Percentiles rank a stretch among this genome's conserved stretches.
These are phyloP conservation scores for Chaetogeoica ovagalla DNA, from an alignment of 2,888 invertebrate species.

Conservation along the genomic window DNA sequence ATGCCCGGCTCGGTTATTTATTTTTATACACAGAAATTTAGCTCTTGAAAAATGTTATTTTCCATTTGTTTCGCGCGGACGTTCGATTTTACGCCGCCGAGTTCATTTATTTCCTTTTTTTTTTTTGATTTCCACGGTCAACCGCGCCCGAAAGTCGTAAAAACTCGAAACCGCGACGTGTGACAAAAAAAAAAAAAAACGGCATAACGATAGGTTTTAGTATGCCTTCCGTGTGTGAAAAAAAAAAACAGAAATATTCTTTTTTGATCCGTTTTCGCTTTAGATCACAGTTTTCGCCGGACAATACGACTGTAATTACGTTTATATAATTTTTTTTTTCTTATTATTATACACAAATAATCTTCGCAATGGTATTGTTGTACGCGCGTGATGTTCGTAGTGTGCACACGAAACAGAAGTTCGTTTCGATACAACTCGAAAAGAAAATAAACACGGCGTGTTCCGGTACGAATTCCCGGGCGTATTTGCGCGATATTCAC, in stretches of 20 bases:
- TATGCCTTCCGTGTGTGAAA: background rate
- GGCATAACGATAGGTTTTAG: conserved; percentile 34
- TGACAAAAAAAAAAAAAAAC: background rate
- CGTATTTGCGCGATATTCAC: too few relatives aligned
- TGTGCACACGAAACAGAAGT: too few relatives aligned
- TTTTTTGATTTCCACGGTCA: conserved; percentile 30
- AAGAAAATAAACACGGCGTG: too few relatives aligned
- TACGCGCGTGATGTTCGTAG: too few relatives aligned
- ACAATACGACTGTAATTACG: too few relatives aligned
- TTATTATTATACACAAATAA: too few relatives aligned
- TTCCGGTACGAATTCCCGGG: too few relatives aligned
- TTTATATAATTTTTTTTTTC: too few relatives aligned
- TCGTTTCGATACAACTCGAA: too few relatives aligned
- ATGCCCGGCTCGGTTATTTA: conserved; percentile 9
- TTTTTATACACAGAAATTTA: conserved; percentile 1
- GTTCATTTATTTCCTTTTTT: background rate
- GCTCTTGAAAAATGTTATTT: conserved; percentile 4
- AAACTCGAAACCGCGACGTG: conserved; percentile 18
- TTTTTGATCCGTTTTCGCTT: conserved; percentile 7
- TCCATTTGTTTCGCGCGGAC: too few relatives aligned
- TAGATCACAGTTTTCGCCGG: background rate
- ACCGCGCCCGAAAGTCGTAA: conserved; percentile 50
- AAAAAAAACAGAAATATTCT: conserved; percentile 5
- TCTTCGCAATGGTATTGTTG: too few relatives aligned
- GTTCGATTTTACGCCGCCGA: conserved; percentile 28